Evolutionary conservation across 92 coral and sea anemone genomes (phyloP).

Genomic region (Blastomussa wellsi): DNA sequence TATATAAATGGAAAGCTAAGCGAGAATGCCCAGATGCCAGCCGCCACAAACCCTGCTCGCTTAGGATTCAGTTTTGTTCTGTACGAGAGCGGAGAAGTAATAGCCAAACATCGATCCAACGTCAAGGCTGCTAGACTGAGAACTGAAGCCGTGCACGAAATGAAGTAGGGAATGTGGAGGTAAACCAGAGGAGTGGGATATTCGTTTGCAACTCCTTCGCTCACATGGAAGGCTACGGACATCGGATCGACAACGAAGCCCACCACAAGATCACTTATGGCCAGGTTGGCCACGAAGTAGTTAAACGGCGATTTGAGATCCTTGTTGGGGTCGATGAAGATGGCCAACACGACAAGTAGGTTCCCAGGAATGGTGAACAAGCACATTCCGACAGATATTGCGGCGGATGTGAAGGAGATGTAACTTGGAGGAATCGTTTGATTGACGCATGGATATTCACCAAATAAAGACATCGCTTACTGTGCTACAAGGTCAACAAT

Average conservation of each 20-base stretch:
- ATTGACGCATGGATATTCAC: conserved; percentile 74
- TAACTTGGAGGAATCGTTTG: conserved; percentile 66
- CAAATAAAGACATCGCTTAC: conserved; percentile 65
- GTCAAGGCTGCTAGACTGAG: conserved; percentile 90
- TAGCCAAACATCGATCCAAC: conserved; percentile 83
- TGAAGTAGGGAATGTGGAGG: conserved; percentile 72
- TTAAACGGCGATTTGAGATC: conserved; percentile 76
- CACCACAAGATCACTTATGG: conserved; percentile 69
- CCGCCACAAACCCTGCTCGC: conserved; percentile 70
- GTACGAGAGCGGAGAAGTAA: conserved; percentile 78
- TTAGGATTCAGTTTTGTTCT: conserved; percentile 71
- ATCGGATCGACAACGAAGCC: conserved; percentile 73
- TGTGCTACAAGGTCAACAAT: neutral
- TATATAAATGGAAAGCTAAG: conserved; percentile 71
- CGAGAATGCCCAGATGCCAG: conserved; percentile 83
- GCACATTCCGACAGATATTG: conserved; percentile 49
- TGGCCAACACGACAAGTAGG: conserved; percentile 72
- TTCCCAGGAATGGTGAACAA: conserved; percentile 69
- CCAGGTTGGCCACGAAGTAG: conserved; percentile 80
- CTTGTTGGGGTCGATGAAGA: conserved; percentile 79
- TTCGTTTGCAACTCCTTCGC: conserved; percentile 65
- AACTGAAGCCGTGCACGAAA: conserved; percentile 81
- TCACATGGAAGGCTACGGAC: conserved; percentile 55
- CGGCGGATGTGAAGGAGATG: conserved; percentile 64
- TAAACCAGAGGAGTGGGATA: conserved; percentile 38